phyloP scores from a whole-genome alignment of 1,140 invertebrate species.

The Drosophila busckii region DNA sequence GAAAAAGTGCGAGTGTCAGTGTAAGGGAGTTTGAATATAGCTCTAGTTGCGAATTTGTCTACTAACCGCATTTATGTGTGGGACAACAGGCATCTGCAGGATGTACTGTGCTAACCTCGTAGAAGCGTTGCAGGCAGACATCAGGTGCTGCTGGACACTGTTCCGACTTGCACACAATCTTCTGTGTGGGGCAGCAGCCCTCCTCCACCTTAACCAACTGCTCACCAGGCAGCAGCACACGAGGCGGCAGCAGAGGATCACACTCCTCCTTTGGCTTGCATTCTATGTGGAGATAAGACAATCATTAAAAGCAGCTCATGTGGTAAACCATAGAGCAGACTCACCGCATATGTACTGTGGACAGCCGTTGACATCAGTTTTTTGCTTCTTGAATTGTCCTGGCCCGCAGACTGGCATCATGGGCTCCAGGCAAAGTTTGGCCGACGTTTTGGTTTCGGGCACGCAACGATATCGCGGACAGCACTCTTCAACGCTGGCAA shows the following conservation, averaged over 20 bases:
- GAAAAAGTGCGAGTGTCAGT: not conserved
- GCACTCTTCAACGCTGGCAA: constrained; percentile 82
- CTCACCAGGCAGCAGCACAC: constrained; percentile 82
- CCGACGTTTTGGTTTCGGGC: constrained; percentile 79
- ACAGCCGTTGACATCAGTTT: constrained; percentile 82
- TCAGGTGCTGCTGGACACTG: constrained; percentile 81
- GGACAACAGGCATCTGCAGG: constrained; percentile 83
- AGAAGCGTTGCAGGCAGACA: constrained; percentile 81
- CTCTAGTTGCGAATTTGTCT: not conserved
- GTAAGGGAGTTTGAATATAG: not conserved
- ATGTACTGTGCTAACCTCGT: constrained; percentile 79
- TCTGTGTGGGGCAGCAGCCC: constrained; percentile 85
- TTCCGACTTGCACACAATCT: constrained; percentile 82
- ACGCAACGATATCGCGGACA: constrained; percentile 85
- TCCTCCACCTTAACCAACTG: constrained; percentile 80
- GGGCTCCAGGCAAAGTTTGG: constrained; percentile 81
- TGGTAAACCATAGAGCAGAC: constrained; percentile 30
- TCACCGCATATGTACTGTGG: constrained; percentile 85
- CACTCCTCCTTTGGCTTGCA: constrained; percentile 86
- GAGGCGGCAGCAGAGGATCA: constrained; percentile 79
- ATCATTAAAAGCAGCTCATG: not conserved
- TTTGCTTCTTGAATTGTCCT: constrained; percentile 84
- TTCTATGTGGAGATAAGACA: constrained; percentile 78
- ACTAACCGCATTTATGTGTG: constrained; percentile 83
- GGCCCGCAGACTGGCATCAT: constrained; percentile 84